Conservation (phyloP, 2,113 vertebrate species). For the Lagopus leucura region DNA sequence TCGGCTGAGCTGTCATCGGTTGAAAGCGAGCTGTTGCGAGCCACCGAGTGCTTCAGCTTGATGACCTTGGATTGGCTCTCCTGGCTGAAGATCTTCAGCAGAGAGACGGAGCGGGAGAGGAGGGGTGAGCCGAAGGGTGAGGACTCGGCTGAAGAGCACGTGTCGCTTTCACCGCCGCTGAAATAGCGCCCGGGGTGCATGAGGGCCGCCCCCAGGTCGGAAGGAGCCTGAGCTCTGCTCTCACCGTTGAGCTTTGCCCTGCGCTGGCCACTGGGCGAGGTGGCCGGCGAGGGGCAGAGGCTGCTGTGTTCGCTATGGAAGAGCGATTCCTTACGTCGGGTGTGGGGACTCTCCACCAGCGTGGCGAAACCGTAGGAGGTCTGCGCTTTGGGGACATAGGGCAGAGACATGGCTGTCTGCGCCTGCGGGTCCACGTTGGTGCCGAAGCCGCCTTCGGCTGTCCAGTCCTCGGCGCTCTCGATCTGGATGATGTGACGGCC, state of each 20-base stretch:
- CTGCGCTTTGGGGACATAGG: constrained; percentile 93
- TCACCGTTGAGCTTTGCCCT: constrained; percentile 74
- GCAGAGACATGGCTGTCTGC: constrained; percentile 90
- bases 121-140: constrained; percentile 93
- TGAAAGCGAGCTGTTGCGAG: constrained; percentile 92
- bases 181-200: constrained; percentile 92
- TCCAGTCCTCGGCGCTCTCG: constrained; percentile 90
- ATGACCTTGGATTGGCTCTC: constrained; percentile 94
- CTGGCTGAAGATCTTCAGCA: constrained; percentile 93
- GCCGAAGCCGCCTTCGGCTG: constrained; percentile 64
- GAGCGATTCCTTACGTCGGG: constrained; percentile 92
- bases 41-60: constrained; percentile 90
- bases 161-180: constrained; percentile 95
- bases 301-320: constrained; percentile 94
- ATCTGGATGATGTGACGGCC: constrained; percentile 95
- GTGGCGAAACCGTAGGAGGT: constrained; percentile 95
- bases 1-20: constrained; percentile 94
- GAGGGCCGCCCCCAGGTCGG: constrained; percentile 83
- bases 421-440: constrained; percentile 89
- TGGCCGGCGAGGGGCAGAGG: constrained; percentile 80
- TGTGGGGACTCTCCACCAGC: constrained; percentile 94
- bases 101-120: constrained; percentile 91
- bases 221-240: constrained; percentile 77
- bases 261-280: constrained; percentile 87
- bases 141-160: constrained; percentile 94